phyloP scores from a whole-genome alignment of 1,140 invertebrate genomes.

The Lucilia cuprina region DNA sequence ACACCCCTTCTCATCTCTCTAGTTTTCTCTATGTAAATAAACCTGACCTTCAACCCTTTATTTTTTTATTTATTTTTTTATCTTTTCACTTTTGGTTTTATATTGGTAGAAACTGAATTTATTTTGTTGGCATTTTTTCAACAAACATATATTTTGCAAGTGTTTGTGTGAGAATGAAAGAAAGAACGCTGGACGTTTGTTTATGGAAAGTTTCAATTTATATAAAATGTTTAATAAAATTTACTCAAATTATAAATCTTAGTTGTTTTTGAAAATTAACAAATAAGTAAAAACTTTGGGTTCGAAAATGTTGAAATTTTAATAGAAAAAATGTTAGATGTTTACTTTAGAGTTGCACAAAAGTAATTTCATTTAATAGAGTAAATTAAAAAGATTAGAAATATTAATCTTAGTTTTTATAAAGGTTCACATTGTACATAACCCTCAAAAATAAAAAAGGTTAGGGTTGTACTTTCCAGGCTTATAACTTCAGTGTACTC shows the following conservation, averaged over 20 bases:
- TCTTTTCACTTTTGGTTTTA: not conserved
- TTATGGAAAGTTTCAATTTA: not conserved
- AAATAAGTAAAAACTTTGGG: no score
- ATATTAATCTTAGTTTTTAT: no score
- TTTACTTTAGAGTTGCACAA: no score
- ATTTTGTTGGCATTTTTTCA: constrained; percentile 6
- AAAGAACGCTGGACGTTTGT: not conserved
- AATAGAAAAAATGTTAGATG: no score
- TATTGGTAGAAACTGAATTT: not conserved
- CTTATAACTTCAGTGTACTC: no score
- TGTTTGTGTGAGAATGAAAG: not conserved
- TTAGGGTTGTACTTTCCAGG: no score
- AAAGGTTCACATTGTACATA: no score
- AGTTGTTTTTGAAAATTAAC: not conserved
- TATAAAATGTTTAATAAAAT: not conserved
- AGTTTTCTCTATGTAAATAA: not conserved
- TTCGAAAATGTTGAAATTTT: no score
- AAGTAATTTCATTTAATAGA: no score
- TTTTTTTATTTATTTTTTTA: not conserved
- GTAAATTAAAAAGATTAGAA: no score
- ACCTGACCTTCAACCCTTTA: not conserved
- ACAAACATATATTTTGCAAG: not conserved
- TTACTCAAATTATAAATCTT: not conserved
- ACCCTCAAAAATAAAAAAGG: no score
- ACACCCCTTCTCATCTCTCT: not conserved